Conservation (phyloP, 2,888 invertebrate genomes). For the Agrilus cyanescens region DNA sequence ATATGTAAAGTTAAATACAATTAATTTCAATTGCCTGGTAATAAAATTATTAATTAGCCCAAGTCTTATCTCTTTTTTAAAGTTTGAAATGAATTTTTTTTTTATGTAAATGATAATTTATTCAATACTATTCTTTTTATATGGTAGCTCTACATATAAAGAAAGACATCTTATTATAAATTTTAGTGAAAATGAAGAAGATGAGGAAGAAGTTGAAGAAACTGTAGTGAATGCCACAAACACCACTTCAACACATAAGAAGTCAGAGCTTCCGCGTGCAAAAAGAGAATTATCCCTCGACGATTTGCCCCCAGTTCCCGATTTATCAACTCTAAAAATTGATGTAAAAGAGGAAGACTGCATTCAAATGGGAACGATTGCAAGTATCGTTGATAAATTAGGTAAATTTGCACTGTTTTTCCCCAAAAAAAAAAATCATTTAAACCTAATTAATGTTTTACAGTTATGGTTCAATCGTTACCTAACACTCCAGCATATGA, state of each 20-base stretch:
- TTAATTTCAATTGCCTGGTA: too few relatives aligned
- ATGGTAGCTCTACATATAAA: too few relatives aligned
- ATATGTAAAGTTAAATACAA: too few relatives aligned
- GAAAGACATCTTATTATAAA: too few relatives aligned
- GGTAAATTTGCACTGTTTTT: conserved; percentile 34
- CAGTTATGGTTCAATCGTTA: conserved; percentile 65
- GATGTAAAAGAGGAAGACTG: conserved; percentile 66
- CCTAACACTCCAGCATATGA: conserved; percentile 68
- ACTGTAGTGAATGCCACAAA: too few relatives aligned
- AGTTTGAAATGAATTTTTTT: too few relatives aligned
- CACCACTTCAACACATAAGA: too few relatives aligned
- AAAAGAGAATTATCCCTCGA: conserved; percentile 34
- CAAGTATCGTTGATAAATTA: conserved; percentile 59
- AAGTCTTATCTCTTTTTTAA: too few relatives aligned
- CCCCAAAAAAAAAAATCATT: neutral
- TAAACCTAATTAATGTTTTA: conserved; percentile 21
- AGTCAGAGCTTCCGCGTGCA: too few relatives aligned
- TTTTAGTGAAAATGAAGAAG: neutral
- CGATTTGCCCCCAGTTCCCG: conserved; percentile 71
- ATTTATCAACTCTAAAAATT: conserved; percentile 49
- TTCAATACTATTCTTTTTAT: too few relatives aligned
- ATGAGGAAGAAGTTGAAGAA: conserved; percentile 1
- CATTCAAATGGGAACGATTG: conserved; percentile 59
- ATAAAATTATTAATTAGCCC: too few relatives aligned
- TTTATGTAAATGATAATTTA: too few relatives aligned